A percentile compares a stretch with the other conserved stretches of the same genome.
Conservation (phyloP, 1,140 invertebrate species). For the Riptortus pedestris region DNA sequence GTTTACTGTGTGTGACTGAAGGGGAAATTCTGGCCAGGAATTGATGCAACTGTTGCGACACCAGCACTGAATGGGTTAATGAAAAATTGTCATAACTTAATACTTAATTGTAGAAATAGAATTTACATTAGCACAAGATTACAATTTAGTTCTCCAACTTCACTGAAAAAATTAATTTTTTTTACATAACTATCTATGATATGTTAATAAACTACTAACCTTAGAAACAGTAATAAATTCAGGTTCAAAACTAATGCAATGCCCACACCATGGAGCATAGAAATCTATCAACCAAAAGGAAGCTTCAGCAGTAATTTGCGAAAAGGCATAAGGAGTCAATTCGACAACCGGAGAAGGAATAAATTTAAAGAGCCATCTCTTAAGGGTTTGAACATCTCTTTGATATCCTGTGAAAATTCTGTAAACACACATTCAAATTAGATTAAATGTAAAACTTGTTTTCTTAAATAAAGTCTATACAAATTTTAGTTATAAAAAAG, state of each 20-base stretch:
- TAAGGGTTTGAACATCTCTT: slow-evolving; percentile 47
- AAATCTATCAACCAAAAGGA: slow-evolving; percentile 55
- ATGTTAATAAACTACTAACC: neutral
- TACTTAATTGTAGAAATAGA: too few relatives aligned
- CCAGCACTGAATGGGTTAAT: too few relatives aligned
- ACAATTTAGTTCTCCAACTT: too few relatives aligned
- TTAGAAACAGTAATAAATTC: slow-evolving; percentile 52
- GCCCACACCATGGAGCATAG: slow-evolving; percentile 63
- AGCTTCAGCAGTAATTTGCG: slow-evolving; percentile 33
- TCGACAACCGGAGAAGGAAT: slow-evolving; percentile 40
- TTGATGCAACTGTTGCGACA: too few relatives aligned
- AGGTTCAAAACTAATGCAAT: slow-evolving; percentile 57
- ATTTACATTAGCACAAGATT: too few relatives aligned
- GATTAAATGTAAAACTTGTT: neutral
- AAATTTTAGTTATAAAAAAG: neutral
- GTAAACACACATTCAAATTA: slow-evolving; percentile 32
- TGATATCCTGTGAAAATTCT: slow-evolving; percentile 51
- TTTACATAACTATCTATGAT: too few relatives aligned
- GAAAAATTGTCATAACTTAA: too few relatives aligned
- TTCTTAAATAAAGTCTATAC: neutral
- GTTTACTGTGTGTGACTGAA: too few relatives aligned
- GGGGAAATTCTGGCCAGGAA: too few relatives aligned
- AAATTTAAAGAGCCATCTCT: slow-evolving; percentile 49
- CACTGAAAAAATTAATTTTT: too few relatives aligned
- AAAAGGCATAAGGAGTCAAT: slow-evolving; percentile 33